Conservation (phyloP, 1,140 invertebrate genomes). For the Oncopodura yosiiana region DNA sequence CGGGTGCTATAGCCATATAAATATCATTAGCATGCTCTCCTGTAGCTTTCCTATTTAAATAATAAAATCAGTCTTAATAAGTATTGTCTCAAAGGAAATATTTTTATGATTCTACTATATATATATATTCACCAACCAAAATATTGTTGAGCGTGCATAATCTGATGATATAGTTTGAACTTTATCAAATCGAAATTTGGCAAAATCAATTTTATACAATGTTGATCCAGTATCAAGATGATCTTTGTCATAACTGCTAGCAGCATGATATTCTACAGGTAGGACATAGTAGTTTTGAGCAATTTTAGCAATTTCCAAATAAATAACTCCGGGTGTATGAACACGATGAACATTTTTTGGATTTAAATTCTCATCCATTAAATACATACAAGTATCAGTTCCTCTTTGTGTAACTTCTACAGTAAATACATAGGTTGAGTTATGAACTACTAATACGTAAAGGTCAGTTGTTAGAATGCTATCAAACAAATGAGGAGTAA, state of each 20-base stretch:
- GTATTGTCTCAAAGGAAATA: neutral
- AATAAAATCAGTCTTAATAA: neutral
- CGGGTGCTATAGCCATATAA: conserved; percentile 36
- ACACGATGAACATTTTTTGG: conserved; percentile 4
- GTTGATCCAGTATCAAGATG: conserved; percentile 16
- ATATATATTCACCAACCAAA: conserved; percentile 13
- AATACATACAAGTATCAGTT: no score
- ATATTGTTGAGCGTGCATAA: conserved; percentile 4
- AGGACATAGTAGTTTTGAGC: conserved; percentile 5
- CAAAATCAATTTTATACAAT: conserved; percentile 16
- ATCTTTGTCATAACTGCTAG: neutral
- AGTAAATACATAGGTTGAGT: no score
- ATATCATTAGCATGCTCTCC: conserved; percentile 35
- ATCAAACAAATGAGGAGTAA: no score
- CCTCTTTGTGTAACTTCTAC: no score
- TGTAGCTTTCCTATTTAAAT: conserved; percentile 6
- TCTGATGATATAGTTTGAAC: conserved; percentile 19
- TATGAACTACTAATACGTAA: no score
- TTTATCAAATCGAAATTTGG: neutral
- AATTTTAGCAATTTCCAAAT: conserved; percentile 10
- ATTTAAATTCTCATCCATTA: conserved; percentile 15
- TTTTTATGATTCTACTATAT: neutral
- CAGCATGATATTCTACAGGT: neutral
- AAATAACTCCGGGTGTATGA: neutral
- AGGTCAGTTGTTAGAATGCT: no score